Evolutionary conservation across 2,113 vertebrate genomes (phyloP), one percentile per base, ranked within the genome.

Genomic region (Nyctibius bracteatus): DNA sequence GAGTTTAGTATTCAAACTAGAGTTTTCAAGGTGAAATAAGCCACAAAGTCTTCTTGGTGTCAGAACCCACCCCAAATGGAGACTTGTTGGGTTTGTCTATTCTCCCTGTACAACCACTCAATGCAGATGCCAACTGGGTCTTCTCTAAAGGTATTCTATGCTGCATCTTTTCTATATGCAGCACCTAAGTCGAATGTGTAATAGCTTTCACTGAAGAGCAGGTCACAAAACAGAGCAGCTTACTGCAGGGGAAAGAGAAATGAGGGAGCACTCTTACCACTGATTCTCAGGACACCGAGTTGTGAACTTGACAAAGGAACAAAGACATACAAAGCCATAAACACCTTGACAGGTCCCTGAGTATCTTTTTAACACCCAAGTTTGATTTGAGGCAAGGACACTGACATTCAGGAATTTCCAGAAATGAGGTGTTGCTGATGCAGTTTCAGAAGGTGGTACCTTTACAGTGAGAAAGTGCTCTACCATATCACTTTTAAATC

Each of bases 241-340:
- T 22, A 4, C 24, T 65, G 58, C 27, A 81, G 33, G 23, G n/a
- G 35, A n/a, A 84, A 54, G 12, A 62, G 54, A 63, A 88, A 73
- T 10, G 35, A 46, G 35, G 28, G 49, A 63, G 4, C 9, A 4
- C 23, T 44, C 21, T 35, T n/a, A 28, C 31, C 0, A 0, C 52
- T 44, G 39, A 28, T 52, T 37, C 55, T 70, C 67, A 67, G 78
- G 27, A 72, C 27, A 24, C 8, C 1, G 1, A 5, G 5, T 11
- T 59, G 55, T 46, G 83, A 70, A 35, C 37, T 41, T 28, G 25
- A 51, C 44, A 51, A 78, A 81, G 44, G 35, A 73, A 31, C 39
- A 37, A 81, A 41, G 33, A n/a, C 33, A 37, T 10, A 10, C 3
- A 35, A 61, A 85, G 20, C 33, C 39, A 61, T 55, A 58, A 57